These are phyloP conservation scores for Helarctos malayanus DNA, from an alignment of 2,797 vertebrate species.

Conservation along the genomic window DNA sequence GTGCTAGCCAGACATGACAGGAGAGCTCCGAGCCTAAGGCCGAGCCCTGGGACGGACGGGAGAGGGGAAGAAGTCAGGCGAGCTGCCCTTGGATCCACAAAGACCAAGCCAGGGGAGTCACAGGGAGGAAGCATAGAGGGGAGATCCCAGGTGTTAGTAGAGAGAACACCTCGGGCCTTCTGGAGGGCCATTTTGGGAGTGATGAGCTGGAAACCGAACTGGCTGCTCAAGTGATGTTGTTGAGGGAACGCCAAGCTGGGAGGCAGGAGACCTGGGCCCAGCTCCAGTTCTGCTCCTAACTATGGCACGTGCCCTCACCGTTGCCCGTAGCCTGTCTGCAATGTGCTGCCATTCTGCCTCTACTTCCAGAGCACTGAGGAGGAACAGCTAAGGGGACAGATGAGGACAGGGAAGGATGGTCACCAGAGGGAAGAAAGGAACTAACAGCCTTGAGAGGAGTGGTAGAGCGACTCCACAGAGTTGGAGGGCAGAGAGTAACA, in stretches of 20 bases:
- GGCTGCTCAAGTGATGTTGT: not conserved
- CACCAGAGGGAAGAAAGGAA: not conserved
- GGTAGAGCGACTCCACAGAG: not conserved
- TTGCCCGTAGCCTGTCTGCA: not conserved
- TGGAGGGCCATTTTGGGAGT: not conserved
- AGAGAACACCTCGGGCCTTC: not conserved
- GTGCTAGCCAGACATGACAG: not conserved
- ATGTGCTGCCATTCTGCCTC: not conserved
- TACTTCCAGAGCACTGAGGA: not conserved
- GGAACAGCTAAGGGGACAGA: not conserved
- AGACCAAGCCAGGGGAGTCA: not conserved
- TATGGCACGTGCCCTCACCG: accelerated
- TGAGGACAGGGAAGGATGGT: not conserved
- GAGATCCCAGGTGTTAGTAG: not conserved
- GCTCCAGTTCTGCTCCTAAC: not conserved
- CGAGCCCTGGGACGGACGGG: not conserved
- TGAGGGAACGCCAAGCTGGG: not conserved
- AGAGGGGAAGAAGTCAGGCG: not conserved
- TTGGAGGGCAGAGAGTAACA: not conserved
- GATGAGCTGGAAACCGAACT: not conserved
- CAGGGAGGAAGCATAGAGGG: not conserved
- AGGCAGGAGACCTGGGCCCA: not conserved
- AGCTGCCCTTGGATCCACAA: not conserved
- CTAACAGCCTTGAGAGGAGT: not conserved
- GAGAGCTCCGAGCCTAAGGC: not conserved